Percentiles rank a stretch among this genome's conserved stretches.
These are phyloP conservation scores for Paedocypris sp. DNA, from an alignment of 2,113 vertebrate genomes.

Conservation along the genomic window DNA sequence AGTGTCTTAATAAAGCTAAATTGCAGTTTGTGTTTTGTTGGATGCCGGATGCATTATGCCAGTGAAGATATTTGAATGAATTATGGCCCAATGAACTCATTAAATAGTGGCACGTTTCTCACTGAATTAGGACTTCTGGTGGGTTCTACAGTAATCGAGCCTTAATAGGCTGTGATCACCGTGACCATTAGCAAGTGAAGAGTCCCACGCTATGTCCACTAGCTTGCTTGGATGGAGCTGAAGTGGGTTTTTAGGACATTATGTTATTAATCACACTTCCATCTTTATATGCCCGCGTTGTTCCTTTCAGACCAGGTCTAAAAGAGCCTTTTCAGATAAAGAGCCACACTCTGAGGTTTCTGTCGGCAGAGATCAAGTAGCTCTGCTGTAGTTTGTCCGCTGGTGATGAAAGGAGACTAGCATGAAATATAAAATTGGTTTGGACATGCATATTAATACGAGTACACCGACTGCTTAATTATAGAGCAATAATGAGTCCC, in stretches of 20 bases:
- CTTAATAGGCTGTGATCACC: background rate
- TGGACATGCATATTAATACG: background rate
- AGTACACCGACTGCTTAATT: background rate
- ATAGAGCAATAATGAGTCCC: background rate
- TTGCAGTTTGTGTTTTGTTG: no score
- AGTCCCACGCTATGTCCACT: background rate
- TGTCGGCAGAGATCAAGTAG: background rate
- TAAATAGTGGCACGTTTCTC: background rate
- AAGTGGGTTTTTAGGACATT: constrained; percentile 8
- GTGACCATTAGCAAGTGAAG: background rate
- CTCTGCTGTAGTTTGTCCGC: background rate
- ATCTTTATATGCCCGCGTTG: background rate
- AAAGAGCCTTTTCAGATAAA: background rate
- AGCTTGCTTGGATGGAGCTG: background rate
- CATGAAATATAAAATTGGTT: background rate
- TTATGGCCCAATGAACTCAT: no score
- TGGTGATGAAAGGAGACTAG: background rate
- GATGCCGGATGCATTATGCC: no score
- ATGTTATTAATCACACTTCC: background rate
- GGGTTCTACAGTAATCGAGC: background rate
- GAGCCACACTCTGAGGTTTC: background rate
- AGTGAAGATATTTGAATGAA: no score
- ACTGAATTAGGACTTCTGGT: background rate
- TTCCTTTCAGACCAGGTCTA: background rate
- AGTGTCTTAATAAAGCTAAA: no score